Base-by-base conservation (phyloP, 2,888 invertebrate genomes). In the Oxyscelio sp. region DNA sequence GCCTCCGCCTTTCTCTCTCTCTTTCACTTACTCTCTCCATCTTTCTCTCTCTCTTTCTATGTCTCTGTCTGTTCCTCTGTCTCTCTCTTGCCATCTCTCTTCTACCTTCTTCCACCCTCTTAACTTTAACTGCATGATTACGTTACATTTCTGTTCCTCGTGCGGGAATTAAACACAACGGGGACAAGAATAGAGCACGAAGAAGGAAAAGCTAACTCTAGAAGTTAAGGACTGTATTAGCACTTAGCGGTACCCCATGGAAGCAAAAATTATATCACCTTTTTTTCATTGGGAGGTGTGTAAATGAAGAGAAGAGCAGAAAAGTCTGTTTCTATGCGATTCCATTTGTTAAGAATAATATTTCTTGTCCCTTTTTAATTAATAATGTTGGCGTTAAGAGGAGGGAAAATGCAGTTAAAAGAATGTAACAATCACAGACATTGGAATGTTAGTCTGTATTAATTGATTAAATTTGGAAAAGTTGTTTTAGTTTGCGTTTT, bases 121-220 rank as follows among this genome's bases (percentile, higher is more conserved):
- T 73, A 77, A 77, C 78, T 73, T 84, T 86, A 80, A 71, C 65
- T 45, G 78, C 70, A 48, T 78, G 77, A 83, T 83, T 83, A 66
- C 78, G 78, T 83, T 78, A 83, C 83, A 59, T 63, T 82, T 70
- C 61, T 73, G 58, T 74, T 75, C 71, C 74, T 58, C 79, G 86
- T 75, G 85, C 52, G 50, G 70, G 77, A 74, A 83, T 83, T 78
- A 78, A 78, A 75, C 79, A 71, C 74, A 82, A 75, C 77, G 77
- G 54, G 59, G 77, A 77, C 83, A 63, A 83, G 78, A 71, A 66
- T 22, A 58, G 77, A 27, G 71, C 43, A 56, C 61, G 56, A 65
- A 34, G 40, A 19, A 61, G 56, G 71, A 68, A 68, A 74, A 52
- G 68, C 74, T 63, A 74, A 68, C 74, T 81, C 45, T 21, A 45